Evolutionary conservation across 35 echinoderm and acorn worm genomes (phyloP).

Genomic region (Heliocidaris erythrogramma): DNA sequence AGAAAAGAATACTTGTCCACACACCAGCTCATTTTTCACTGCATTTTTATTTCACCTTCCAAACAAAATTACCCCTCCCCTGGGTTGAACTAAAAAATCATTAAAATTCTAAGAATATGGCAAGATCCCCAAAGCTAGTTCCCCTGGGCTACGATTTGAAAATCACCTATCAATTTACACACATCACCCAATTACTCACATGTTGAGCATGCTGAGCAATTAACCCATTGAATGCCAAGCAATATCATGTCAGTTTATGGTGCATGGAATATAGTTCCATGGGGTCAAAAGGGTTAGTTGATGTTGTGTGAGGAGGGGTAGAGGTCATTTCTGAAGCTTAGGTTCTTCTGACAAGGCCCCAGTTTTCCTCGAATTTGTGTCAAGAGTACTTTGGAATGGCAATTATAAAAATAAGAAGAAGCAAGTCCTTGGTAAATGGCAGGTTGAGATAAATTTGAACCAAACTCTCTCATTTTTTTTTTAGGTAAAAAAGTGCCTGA

Average conservation of each 20-base stretch:
- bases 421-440: not conserved
- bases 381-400: not conserved
- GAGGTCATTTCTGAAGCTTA: not conserved
- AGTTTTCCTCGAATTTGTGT: not conserved
- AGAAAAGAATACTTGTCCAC: not conserved
- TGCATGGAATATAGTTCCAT: not conserved
- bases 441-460: not conserved
- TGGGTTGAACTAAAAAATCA: not conserved
- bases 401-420: not conserved
- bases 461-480: not conserved
- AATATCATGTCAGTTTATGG: not conserved
- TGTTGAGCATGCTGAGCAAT: not conserved
- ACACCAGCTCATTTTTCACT: not conserved
- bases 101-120: not conserved
- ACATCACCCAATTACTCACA: constrained; percentile 10
- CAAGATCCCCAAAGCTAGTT: not conserved
- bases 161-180: not conserved
- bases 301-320: not conserved
- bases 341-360: not conserved
- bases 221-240: not conserved
- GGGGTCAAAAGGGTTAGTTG: not conserved
- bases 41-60: not conserved
- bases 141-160: not conserved
- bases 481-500: not conserved
- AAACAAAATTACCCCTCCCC: not conserved